phyloP scores from a whole-genome alignment of 2,888 invertebrate species.

The Apodemia duryi region DNA sequence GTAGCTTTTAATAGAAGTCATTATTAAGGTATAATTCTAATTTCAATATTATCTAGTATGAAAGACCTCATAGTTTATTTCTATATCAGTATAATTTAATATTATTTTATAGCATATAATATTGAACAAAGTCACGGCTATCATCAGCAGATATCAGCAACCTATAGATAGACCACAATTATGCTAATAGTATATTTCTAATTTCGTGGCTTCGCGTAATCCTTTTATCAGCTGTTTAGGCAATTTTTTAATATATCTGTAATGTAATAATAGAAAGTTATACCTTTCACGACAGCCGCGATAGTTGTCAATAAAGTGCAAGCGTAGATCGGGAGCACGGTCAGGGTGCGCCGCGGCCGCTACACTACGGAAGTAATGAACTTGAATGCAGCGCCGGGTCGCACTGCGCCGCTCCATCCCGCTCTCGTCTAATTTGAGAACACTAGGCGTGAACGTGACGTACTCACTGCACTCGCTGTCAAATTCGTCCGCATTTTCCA shows the following conservation, averaged over 20 bases:
- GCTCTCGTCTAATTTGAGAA: slow-evolving; percentile 56
- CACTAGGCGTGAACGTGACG: slow-evolving; percentile 70
- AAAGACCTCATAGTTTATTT: too few species aligned
- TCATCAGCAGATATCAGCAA: not conserved
- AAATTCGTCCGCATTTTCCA: slow-evolving; percentile 76
- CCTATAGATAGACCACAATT: not conserved
- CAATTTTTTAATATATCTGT: slow-evolving; percentile 12
- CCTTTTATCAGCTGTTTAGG: not conserved
- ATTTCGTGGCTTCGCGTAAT: not conserved
- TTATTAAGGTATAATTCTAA: too few species aligned
- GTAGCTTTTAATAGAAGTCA: too few species aligned
- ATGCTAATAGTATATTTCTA: not conserved
- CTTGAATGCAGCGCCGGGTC: slow-evolving; percentile 73
- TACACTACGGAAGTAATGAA: slow-evolving; percentile 78
- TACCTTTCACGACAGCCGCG: slow-evolving; percentile 28
- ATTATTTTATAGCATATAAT: not conserved
- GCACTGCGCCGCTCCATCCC: slow-evolving; percentile 61
- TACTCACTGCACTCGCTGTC: slow-evolving; percentile 73
- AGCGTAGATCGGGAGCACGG: slow-evolving; percentile 59
- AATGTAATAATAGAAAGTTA: slow-evolving; percentile 22
- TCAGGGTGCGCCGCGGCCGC: slow-evolving; percentile 60
- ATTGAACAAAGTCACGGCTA: not conserved
- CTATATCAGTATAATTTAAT: too few species aligned
- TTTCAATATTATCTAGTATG: too few species aligned
- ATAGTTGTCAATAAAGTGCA: slow-evolving; percentile 41